These are phyloP conservation scores for Subanguina moxae DNA, from an alignment of 1,140 invertebrate genomes.

Conservation along the genomic window DNA sequence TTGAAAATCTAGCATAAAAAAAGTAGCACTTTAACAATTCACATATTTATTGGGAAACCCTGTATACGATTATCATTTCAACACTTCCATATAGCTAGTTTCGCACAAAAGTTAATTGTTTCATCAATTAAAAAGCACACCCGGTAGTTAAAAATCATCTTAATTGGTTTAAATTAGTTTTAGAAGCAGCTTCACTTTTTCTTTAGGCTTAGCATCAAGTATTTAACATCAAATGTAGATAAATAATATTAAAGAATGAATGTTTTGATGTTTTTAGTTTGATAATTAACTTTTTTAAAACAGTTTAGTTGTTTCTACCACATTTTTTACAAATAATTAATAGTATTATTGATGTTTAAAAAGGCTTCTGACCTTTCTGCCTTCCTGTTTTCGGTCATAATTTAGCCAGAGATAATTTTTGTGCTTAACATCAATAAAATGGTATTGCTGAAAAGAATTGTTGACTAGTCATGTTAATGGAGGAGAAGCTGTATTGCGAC, in stretches of 20 bases:
- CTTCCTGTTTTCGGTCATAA: not conserved
- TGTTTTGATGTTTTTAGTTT: not conserved
- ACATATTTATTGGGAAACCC: too few relatives aligned
- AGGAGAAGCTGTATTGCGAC: not conserved
- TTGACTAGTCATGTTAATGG: not conserved
- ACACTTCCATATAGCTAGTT: too few relatives aligned
- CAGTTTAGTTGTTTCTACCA: not conserved
- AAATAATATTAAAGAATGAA: too few relatives aligned
- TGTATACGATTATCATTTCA: too few relatives aligned
- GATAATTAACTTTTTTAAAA: not conserved
- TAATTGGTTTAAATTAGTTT: too few relatives aligned
- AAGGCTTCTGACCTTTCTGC: not conserved
- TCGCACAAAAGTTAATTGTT: too few relatives aligned
- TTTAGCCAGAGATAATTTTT: slow-evolving; percentile 7
- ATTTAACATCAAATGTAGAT: not conserved
- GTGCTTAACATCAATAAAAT: not conserved
- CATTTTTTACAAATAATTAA: not conserved
- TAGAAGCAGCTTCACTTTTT: too few relatives aligned
- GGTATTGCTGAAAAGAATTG: not conserved
- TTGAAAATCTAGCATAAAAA: too few relatives aligned
- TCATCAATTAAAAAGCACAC: too few relatives aligned
- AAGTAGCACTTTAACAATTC: too few relatives aligned
- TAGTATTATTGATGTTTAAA: not conserved
- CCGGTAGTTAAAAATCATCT: too few relatives aligned
- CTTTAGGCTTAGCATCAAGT: not conserved